A percentile compares a stretch with the other conserved stretches of the same genome.
These are phyloP conservation scores for Bolborhynchus lineola DNA, from an alignment of 2,113 vertebrate genomes.

Conservation along the genomic window DNA sequence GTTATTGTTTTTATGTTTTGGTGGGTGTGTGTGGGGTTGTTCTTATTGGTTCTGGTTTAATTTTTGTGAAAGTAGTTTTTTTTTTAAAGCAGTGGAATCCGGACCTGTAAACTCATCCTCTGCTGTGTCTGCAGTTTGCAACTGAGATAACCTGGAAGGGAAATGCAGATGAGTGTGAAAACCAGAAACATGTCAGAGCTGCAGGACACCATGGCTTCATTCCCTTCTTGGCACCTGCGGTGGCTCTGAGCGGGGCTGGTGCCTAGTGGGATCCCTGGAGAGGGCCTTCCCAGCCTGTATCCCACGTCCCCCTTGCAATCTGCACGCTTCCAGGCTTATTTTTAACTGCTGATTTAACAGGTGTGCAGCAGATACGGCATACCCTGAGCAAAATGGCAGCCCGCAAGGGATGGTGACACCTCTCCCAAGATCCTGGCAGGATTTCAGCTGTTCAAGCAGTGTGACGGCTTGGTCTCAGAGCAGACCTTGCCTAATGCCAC, in stretches of 20 bases:
- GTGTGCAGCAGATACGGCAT: not conserved
- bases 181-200: fast-evolving
- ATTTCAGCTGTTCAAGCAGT: conserved; percentile 54
- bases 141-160: not conserved
- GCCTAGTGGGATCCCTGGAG: not conserved
- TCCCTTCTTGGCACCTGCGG: not conserved
- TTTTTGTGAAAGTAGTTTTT: not conserved
- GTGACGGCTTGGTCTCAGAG: not conserved
- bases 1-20: not conserved
- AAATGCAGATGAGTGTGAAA: not conserved
- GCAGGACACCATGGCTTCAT: fast-evolving
- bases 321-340: not conserved
- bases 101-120: not conserved
- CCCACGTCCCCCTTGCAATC: fast-evolving
- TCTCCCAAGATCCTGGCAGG: conserved; percentile 45
- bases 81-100: not conserved
- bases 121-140: not conserved
- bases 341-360: conserved; percentile 21
- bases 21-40: not conserved
- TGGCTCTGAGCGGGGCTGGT: fast-evolving
- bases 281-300: not conserved
- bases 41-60: not conserved
- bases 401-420: not conserved
- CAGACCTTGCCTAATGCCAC: not conserved
- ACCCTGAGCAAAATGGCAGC: conserved; percentile 18